These are phyloP conservation scores for Eurosta solidaginis DNA, from an alignment of 1,140 invertebrate genomes.

Conservation along the genomic window DNA sequence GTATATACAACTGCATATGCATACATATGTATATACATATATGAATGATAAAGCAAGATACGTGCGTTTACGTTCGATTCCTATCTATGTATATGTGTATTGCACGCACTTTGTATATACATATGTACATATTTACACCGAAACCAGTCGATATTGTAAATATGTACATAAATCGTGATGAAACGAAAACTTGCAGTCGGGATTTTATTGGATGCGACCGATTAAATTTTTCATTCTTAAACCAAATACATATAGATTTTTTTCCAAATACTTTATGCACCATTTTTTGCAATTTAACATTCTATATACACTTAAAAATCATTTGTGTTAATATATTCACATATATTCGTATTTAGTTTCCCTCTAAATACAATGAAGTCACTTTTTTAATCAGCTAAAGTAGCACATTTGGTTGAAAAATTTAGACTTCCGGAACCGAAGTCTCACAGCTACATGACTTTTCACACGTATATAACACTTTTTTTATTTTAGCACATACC, in stretches of 20 bases:
- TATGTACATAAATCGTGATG: slow-evolving; percentile 31
- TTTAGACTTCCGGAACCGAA: background rate
- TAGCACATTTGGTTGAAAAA: slow-evolving; percentile 11
- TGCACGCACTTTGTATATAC: slow-evolving; percentile 3
- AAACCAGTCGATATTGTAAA: slow-evolving; percentile 30
- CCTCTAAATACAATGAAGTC: slow-evolving; percentile 1
- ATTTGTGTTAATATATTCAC: background rate
- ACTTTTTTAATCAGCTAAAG: background rate
- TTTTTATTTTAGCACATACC: too few species aligned
- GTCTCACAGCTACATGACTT: background rate
- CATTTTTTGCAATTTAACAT: background rate
- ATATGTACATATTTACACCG: slow-evolving; percentile 16
- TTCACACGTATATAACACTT: background rate
- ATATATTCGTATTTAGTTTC: background rate
- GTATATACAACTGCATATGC: too few species aligned
- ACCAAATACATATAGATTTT: background rate
- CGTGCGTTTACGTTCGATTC: background rate
- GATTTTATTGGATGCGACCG: slow-evolving; percentile 2
- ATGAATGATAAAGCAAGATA: background rate
- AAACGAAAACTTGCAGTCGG: slow-evolving; percentile 28
- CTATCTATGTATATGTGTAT: background rate
- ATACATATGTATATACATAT: background rate
- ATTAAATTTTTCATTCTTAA: slow-evolving; percentile 25
- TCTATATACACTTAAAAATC: background rate
- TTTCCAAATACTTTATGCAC: background rate